A percentile compares a stretch with the other conserved stretches of the same genome.
Evolutionary conservation across 2,888 invertebrate genomes (phyloP).

Genomic region (Agonopterix subpropinquella): DNA sequence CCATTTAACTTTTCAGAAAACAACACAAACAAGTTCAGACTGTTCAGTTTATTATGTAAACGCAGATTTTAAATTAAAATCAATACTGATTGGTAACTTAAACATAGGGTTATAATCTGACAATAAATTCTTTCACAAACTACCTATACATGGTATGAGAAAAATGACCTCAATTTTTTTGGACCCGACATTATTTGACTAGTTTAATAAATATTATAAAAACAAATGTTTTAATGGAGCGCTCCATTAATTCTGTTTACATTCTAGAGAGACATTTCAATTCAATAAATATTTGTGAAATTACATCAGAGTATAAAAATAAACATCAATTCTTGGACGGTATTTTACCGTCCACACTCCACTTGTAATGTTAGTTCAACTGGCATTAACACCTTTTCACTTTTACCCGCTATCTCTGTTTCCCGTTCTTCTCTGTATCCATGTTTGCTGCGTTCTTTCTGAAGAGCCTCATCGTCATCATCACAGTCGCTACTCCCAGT

Average conservation of each 20-base stretch:
- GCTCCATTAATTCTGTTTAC: conserved; percentile 7
- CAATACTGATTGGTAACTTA: conserved; percentile 35
- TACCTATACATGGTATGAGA: too few species aligned
- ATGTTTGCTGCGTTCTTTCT: conserved; percentile 26
- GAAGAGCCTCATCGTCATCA: conserved; percentile 54
- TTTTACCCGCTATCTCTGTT: conserved; percentile 44
- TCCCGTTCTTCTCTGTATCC: conserved; percentile 47
- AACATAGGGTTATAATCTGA: conserved; percentile 5
- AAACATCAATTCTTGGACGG: conserved; percentile 9
- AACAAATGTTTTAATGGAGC: neutral
- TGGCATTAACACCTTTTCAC: conserved; percentile 13
- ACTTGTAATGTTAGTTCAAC: conserved; percentile 2
- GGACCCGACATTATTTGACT: too few species aligned
- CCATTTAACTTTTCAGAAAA: too few species aligned
- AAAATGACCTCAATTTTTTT: too few species aligned
- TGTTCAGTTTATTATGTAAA: too few species aligned
- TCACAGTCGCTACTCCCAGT: conserved; percentile 42
- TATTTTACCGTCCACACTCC: neutral
- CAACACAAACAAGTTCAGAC: too few species aligned
- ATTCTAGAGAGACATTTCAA: conserved; percentile 22
- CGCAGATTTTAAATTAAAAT: conserved; percentile 16
- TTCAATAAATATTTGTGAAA: conserved; percentile 7
- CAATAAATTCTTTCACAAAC: conserved; percentile 8
- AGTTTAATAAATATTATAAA: too few species aligned
- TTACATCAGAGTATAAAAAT: conserved; percentile 6